phyloP scores from a whole-genome alignment of 2,797 vertebrate species.

The Erpetoichthys calabaricus region DNA sequence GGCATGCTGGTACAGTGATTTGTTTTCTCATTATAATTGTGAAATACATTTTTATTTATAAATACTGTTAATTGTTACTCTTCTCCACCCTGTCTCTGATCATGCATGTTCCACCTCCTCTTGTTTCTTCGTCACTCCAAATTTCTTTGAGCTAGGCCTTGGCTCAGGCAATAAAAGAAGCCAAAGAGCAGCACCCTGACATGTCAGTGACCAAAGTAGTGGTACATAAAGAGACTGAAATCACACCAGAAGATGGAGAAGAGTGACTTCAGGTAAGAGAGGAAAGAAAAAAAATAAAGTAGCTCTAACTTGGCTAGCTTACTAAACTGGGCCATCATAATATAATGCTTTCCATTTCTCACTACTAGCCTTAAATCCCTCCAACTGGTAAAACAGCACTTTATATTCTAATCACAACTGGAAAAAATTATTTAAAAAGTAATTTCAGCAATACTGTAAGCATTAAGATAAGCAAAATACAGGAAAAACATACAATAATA shows the following conservation, averaged over 20 bases:
- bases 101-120: constrained; percentile 72
- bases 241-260: constrained; percentile 89
- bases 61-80: constrained; percentile 46
- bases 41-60: constrained; percentile 33
- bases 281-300: constrained; percentile 2
- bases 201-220: constrained; percentile 99
- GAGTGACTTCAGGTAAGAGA: constrained; percentile 93
- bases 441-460: no score
- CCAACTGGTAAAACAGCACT: constrained; percentile 14
- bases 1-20: constrained; percentile 5
- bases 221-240: constrained; percentile 99
- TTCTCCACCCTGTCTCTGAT: constrained; percentile 59
- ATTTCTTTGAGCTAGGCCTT: constrained; percentile 81
- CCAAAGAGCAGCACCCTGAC: constrained; percentile 99
- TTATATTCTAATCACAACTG: neutral
- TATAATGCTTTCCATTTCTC: no score
- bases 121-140: constrained; percentile 77
- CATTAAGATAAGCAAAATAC: no score
- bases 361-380: constrained; percentile 16
- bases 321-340: constrained; percentile 27
- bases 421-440: neutral
- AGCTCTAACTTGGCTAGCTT: constrained; percentile 30
- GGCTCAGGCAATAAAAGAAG: constrained; percentile 99
- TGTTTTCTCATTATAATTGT: neutral
- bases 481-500: no score